Evolutionary conservation across 2,888 invertebrate species (phyloP).

Genomic region (Brachycybe producta): DNA sequence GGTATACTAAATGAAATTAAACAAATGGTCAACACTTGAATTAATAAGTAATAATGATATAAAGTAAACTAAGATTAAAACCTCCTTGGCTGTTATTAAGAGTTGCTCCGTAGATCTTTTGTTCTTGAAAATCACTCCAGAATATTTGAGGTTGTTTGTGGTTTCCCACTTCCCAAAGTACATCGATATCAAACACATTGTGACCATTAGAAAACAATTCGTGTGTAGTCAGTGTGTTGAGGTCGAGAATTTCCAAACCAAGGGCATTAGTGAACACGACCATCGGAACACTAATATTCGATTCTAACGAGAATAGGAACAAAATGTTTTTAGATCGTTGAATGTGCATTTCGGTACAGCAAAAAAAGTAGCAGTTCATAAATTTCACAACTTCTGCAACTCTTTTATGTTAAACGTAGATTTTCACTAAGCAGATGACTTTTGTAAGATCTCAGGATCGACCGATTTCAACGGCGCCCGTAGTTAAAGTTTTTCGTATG

Average conservation of each 20-base stretch:
- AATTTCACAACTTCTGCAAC: too few relatives aligned
- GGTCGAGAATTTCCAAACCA: neutral
- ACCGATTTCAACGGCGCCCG: too few relatives aligned
- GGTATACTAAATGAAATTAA: neutral
- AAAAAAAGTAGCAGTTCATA: too few relatives aligned
- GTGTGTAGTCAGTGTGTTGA: neutral
- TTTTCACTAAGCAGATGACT: too few relatives aligned
- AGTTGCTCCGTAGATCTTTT: slow-evolving; percentile 4
- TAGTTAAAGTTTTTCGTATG: too few relatives aligned
- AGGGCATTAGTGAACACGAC: neutral
- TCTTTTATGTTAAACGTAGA: too few relatives aligned
- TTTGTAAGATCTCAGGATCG: too few relatives aligned
- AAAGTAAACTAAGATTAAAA: neutral
- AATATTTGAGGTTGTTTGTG: slow-evolving; percentile 3
- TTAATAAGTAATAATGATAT: neutral
- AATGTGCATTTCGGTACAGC: too few relatives aligned
- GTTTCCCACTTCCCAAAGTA: neutral
- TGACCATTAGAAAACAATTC: slow-evolving; percentile 9
- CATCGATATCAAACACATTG: slow-evolving; percentile 9
- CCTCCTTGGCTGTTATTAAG: neutral
- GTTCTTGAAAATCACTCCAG: slow-evolving; percentile 13
- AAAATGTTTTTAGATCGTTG: too few relatives aligned
- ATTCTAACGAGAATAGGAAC: too few relatives aligned
- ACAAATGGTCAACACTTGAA: neutral
- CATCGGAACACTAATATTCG: too few relatives aligned